Conservation (phyloP, 1,140 invertebrate genomes). For the Saccostrea cuccullata region DNA sequence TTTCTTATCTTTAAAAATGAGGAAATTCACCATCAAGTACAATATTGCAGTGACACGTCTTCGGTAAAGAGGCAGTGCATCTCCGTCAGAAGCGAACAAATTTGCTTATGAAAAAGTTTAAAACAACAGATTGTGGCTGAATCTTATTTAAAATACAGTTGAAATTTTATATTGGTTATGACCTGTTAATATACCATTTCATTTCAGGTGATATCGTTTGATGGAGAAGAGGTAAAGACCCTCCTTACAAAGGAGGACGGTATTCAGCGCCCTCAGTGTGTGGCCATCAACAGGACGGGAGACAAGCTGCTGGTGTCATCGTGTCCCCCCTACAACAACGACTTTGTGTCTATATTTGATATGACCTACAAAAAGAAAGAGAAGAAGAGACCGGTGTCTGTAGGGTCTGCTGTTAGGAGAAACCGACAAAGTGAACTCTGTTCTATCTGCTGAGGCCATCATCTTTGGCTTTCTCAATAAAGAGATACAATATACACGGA, state of each 20-base stretch:
- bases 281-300: constrained; percentile 39
- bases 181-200: not conserved
- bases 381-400: not conserved
- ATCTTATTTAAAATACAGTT: not conserved
- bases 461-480: no score
- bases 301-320: constrained; percentile 50
- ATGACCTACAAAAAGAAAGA: constrained; percentile 34
- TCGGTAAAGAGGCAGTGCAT: no score
- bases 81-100: no score
- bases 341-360: constrained; percentile 39
- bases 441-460: not conserved
- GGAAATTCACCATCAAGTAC: no score
- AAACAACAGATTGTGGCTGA: no score
- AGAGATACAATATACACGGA: no score
- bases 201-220: constrained; percentile 41
- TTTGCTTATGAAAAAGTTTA: no score
- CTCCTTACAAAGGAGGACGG: constrained; percentile 40
- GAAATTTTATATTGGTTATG: not conserved
- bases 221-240: constrained; percentile 42
- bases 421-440: not conserved
- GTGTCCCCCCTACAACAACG: constrained; percentile 45
- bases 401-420: not conserved
- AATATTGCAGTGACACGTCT: no score
- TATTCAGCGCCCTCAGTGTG: constrained; percentile 40
- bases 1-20: no score